Base-by-base conservation (phyloP, 2,888 invertebrate genomes). In the Mythimna ferrago region DNA sequence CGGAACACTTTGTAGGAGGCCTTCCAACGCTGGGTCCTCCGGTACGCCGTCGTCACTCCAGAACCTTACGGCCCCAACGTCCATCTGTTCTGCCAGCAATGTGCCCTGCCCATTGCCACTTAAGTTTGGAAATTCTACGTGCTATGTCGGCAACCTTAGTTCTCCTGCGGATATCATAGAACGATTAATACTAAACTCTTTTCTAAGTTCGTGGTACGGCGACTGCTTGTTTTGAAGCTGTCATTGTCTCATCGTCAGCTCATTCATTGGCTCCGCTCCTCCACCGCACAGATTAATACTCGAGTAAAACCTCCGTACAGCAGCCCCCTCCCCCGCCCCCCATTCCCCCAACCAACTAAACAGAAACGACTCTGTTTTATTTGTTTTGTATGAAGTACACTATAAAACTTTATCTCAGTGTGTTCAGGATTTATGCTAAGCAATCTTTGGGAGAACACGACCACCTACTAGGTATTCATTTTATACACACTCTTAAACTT, bases 191-290 rank as follows among this genome's bases (percentile, higher is more conserved):
- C 51, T 51, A 48, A 26, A 26, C 2, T 26, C 26, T 26, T 26
- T 26, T 26, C 26, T 26, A n/a, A n/a, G 7, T n/a, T 53, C n/a
- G 21, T 21, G 1, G 21, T 54, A 54, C 9, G 21, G 5, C 48
- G 1, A 1, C 48, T 35, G 58, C 67, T 60, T 67, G 61, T 48
- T 77, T 57, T 72, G 77, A 80, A 77, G 69, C 72, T 71, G 74
- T 76, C 76, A 65, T 66, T 79, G 75, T 81, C 48, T 79, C 54
- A 63, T 70, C 63, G 63, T 60, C 58, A 61, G 73, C 71, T 76
- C 76, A 80, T 81, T 84, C 81, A 81, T 78, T 60, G 76, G 62
- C 63, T 71, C 21, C 51, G 26, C 70, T 71, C 69, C 71, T 71
- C 35, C 69, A 67, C 70, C 71, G 71, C 71, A 69, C 67, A 70